Evolutionary conservation across 2,113 vertebrate species (phyloP), one percentile per base, ranked within the genome.

Genomic region (Nesoenas mayeri): DNA sequence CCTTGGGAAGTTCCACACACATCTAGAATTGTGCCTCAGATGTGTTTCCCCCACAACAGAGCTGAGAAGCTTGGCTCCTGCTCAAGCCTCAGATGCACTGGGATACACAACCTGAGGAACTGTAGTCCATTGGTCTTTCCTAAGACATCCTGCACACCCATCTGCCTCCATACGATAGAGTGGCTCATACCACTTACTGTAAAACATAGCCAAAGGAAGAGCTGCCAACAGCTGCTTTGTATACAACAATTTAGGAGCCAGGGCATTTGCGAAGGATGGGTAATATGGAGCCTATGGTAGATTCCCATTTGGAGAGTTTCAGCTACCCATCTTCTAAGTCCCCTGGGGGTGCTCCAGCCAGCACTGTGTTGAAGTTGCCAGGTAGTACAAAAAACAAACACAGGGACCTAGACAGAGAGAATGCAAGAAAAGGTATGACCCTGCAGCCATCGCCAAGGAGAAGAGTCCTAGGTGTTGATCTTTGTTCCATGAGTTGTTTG

Each of bases 401-500:
- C 12, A 25, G 40, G 54, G 58, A 84, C 19, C 11, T 34, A 70
- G 34, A 32, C 14, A 92, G 34, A 88, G 32, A 86, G 31, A 89
- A 84, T 51, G 79, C 11, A 92, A 85, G 58, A 87, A 91, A 56
- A 13, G 7, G 26, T 80, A 54, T 64, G 54, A 88, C 11, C 88
- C 47, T 34, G 25, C 44, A 90, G 26, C 34, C 29, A 56, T 51
- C 4, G 10, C n/a, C 60, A 86, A 74, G 29, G 29, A 90, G 47
- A 92, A 72, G 57, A 94, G 10, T 88, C 58, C 44, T 96, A 89
- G 78, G 89, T 94, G 58, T 36, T 66, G 36, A n/a, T 89, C 74
- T 25, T 79, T 88, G 28, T 82, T 95, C 65, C 93, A 91, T 73
- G n/a, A 77, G 19, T 72, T 92, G 87, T 88, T 95, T 82, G 66